Evolutionary conservation across 2,113 vertebrate genomes (phyloP), one percentile per base, ranked within the genome.

Genomic region (Macrotis lagotis): DNA sequence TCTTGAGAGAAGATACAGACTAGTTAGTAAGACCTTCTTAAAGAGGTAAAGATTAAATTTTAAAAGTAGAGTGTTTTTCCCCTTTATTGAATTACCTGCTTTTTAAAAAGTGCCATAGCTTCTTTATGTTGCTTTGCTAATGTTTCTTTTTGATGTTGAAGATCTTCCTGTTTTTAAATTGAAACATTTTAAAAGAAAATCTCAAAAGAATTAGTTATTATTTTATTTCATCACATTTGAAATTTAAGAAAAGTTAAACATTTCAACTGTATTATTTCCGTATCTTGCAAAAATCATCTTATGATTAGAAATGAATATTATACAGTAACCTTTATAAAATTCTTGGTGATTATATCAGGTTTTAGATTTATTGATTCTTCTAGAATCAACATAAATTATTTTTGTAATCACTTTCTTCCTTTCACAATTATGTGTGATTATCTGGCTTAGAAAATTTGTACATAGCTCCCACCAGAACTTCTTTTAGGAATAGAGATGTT

Each of bases 81-180:
- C 89, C 55, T 31, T 93, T 93, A 92, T 59, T 31, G 95, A 96
- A 93, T 95, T 97, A 99, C 99, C 99, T 99, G 99, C 89, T 99
- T 99, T 98, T 99, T 99, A 47, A 99, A 98, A 94, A 94, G 96
- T 96, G 96, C 90, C 96, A 99, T 96, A 0, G 99, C 98, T 98
- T 99, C 99, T 51, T 98, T 97, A 95, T 99, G 99, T 95, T 99
- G 98, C 22, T 98, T 99, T 49, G 98, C 91, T 97, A 98, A 93
- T 0, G 96, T 98, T 95, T 99, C 98, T 0, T 93, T 98, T 96
- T 99, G 98, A 98, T 98, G 98, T 96, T 99, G 98, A 96, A 99
- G 98, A 94, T 98, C 97, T 96, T 99, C 99, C 99, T 99, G 97
- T 94, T 96, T 96, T 83, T 90, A 96, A 97, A 98, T 97, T 91